Base-by-base conservation (phyloP, 2,888 invertebrate species). In the Dascillus cervinus region DNA sequence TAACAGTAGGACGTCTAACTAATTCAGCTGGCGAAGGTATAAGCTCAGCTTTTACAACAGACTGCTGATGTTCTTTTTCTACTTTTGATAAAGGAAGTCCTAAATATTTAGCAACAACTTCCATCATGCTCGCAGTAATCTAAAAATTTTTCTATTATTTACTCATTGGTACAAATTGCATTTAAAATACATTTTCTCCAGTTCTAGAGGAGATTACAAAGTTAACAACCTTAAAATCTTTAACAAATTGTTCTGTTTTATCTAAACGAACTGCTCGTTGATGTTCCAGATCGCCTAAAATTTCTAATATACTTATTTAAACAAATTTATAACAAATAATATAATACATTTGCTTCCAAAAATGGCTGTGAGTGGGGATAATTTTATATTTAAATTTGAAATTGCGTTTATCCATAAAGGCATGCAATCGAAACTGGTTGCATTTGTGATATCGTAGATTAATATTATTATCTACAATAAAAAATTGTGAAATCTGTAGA, bases 381-480 rank as follows among this genome's bases (percentile, higher is more conserved):
- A 68, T 30, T 69, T 69, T 0, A 64, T 46, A 39, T 72, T 60
- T 4, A 32, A 11, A 8, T 63, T 60, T 28, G 69, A 67, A 1
- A 77, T 68, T 36, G 65, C 66, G 1, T 65, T 60, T 40, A 85
- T 67, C 91, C 91, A 92, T 29, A 73, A 70, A 20, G 70, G 67
- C 10, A 89, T 64, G 51, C 76, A 77, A 33, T 86, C 85, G 60
- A 91, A 90, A 58, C 86, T 88, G 46, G 76, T 70, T 26, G 75
- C 68, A 57, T 82, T 86, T 14, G 88, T 87, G 30, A 91, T 76
- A 57, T 91, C 90, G 58, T 88, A 90, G 1, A 88, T 82, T 42
- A 90, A 67, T 29, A 90, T 59, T 29, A 88, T 73, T 29, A 84
- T 75, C 87, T 83, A 60, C 46, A 73, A 55, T 34, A n/a, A 20